Evolutionary conservation across 2,113 vertebrate species (phyloP).

Genomic region (Promerops cafer): DNA sequence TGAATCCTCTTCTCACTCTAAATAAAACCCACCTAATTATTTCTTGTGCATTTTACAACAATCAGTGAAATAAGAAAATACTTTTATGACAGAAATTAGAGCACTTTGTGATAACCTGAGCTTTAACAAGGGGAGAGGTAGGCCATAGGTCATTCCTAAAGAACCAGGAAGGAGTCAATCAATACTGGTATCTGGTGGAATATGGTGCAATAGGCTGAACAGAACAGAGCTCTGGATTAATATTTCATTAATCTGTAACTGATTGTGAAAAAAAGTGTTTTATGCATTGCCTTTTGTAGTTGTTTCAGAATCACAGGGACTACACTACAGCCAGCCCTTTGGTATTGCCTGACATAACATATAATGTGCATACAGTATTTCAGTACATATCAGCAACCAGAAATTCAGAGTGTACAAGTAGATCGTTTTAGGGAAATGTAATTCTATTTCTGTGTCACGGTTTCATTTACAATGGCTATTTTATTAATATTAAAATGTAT

Average conservation of each 20-base stretch:
- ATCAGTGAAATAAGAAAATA: not conserved
- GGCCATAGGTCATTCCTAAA: conserved; percentile 13
- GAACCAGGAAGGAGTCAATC: not conserved
- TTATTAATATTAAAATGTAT: not conserved
- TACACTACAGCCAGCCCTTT: not conserved
- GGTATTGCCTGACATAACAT: not conserved
- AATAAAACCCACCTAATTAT: not conserved
- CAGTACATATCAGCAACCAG: not conserved
- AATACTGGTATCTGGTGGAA: not conserved
- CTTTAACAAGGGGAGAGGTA: conserved; percentile 24
- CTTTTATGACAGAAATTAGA: not conserved
- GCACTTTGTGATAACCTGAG: not conserved
- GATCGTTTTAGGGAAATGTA: not conserved
- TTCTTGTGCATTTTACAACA: not conserved
- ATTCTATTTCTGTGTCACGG: not conserved
- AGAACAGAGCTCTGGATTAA: not conserved
- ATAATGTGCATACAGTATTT: not conserved
- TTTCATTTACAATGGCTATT: not conserved
- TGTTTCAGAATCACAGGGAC: not conserved
- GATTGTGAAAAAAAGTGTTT: not conserved
- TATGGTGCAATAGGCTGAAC: not conserved
- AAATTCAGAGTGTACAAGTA: not conserved
- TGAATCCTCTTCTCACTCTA: not conserved
- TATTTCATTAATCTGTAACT: not conserved
- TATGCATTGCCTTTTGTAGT: not conserved